phyloP scores from a whole-genome alignment of 1,140 invertebrate species.

The Drosophila pandora region DNA sequence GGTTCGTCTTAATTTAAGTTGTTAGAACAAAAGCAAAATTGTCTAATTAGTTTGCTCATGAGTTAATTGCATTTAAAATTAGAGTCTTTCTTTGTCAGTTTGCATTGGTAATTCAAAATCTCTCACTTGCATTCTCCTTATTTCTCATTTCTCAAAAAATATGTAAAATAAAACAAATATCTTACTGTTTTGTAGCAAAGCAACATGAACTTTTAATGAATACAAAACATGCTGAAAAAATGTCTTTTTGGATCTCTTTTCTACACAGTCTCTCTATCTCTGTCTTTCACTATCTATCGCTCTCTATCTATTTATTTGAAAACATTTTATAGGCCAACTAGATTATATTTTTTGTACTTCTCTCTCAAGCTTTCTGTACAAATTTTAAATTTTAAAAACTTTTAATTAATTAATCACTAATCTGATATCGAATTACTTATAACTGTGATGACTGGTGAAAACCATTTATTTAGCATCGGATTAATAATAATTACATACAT shows the following conservation, averaged over 20 bases:
- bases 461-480: conserved; percentile 32
- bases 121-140: conserved; percentile 37
- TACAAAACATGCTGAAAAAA: conserved; percentile 66
- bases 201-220: conserved; percentile 15
- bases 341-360: conserved; percentile 15
- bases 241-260: conserved; percentile 83
- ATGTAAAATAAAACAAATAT: conserved; percentile 62
- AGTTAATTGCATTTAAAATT: conserved; percentile 43
- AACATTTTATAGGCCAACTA: conserved; percentile 21
- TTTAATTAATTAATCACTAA: conserved; percentile 27
- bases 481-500: conserved; percentile 33
- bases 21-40: conserved; percentile 29
- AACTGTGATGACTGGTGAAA: conserved; percentile 24
- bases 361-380: conserved; percentile 31
- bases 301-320: conserved; percentile 28
- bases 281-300: conserved; percentile 22
- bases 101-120: conserved; percentile 58
- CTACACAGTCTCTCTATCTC: conserved; percentile 27
- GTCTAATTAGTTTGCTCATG: conserved; percentile 41
- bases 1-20: conserved; percentile 23
- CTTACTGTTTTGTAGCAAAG: conserved; percentile 55
- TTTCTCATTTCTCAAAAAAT: conserved; percentile 40
- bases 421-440: conserved; percentile 28
- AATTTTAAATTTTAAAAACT: conserved; percentile 39
- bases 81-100: conserved; percentile 28